Evolutionary conservation across 2,113 vertebrate species (phyloP).

Genomic region (Glaucomys volans): DNA sequence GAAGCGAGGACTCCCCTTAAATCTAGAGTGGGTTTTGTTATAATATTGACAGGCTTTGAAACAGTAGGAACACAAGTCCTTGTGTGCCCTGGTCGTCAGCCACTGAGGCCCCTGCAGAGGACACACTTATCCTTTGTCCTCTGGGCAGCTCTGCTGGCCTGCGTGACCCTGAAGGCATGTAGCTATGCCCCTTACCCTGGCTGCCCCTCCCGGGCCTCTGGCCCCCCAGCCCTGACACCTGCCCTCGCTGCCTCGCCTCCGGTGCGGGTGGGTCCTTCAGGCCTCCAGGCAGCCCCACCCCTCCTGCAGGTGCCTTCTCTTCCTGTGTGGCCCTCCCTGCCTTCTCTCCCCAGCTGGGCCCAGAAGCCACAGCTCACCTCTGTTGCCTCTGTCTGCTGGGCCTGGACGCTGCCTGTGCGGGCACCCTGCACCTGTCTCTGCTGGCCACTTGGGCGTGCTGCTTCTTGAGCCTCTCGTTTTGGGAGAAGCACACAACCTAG

Average conservation of each 20-base stretch:
- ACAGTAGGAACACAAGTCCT: background rate
- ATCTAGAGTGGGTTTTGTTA: background rate
- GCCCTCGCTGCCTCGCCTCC: too few relatives aligned
- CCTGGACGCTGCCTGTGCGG: too few relatives aligned
- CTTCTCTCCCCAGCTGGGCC: background rate
- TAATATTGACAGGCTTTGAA: background rate
- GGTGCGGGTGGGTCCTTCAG: too few relatives aligned
- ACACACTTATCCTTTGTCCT: background rate
- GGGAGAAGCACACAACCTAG: background rate
- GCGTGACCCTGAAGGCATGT: background rate
- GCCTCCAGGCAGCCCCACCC: too few relatives aligned
- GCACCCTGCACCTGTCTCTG: background rate
- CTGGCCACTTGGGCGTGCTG: background rate
- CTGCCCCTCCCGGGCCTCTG: background rate
- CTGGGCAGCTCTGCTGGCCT: background rate
- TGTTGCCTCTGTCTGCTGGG: background rate
- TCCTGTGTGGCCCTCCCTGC: rapidly evolving
- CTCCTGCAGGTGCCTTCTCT: background rate
- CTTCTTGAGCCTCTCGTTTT: background rate
- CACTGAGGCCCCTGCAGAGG: rapidly evolving
- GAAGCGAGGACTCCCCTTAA: background rate
- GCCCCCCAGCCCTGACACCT: background rate
- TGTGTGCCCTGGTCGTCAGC: rapidly evolving
- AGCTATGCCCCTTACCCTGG: background rate
- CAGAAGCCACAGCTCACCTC: rapidly evolving